Evolutionary conservation across 2,888 invertebrate species (phyloP), one percentile per base, ranked within the genome.

Genomic region (Aphodius granarius): DNA sequence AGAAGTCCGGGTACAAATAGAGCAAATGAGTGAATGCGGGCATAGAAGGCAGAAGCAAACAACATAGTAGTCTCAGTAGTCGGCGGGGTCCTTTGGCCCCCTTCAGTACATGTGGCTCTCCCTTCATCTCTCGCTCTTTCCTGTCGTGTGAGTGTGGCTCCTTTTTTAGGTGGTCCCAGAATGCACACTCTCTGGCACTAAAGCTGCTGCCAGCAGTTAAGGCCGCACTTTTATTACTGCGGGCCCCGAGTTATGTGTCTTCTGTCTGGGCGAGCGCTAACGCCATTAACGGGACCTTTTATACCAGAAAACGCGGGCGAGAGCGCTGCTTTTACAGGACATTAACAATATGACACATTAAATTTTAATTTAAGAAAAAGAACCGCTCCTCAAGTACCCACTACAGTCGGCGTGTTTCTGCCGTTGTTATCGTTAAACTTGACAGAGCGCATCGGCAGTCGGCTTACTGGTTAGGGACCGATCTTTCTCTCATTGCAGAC

Each of bases 211-310:
- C 76, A 74, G 81, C 80, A 79, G 81, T 82, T 81, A 82, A 81
- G 79, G 79, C 81, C 74, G 80, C 81, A 79, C 76, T 82, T 81
- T 82, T 82, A 82, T 82, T 81, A 78, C 81, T 75, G 75, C 75
- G 74, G 73, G 74, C 79, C 76, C 78, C 43, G 43, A 81, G 81
- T 82, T 82, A 82, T 82, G 81, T 81, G 81, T 82, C 81, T 82
- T 80, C 78, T 80, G 82, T 82, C 82, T 83, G 81, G 80, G 77
- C 80, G 79, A 76, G 74, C 76, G 64, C 72, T 75, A 75, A 72
- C 76, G 72, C 74, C 74, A 76, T 77, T 76, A 76, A 63, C 66
- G 72, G 66, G 66, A 19, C 71, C 74, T 43, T 76, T 21, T 72
- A 72, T 70, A 72, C 68, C 72, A 66, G 64, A 71, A n/a, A 68